phyloP scores from a whole-genome alignment of 2,888 invertebrate species.

The Pseudeuparius sepicola region DNA sequence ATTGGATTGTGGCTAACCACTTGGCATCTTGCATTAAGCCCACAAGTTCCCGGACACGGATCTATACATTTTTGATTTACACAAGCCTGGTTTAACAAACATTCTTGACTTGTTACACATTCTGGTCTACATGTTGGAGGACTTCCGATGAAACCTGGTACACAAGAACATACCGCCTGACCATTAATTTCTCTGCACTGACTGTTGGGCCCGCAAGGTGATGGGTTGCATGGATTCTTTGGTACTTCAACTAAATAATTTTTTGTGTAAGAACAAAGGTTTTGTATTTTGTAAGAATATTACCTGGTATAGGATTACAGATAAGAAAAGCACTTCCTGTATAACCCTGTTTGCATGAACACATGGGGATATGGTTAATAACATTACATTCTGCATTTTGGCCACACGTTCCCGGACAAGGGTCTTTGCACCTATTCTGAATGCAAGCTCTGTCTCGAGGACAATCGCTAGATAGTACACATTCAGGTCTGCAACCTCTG shows the following conservation, averaged over 20 bases:
- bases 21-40: slow-evolving; percentile 61
- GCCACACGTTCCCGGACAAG: slow-evolving; percentile 63
- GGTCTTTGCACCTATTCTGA: slow-evolving; percentile 54
- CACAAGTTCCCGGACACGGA: slow-evolving; percentile 78
- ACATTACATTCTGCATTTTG: slow-evolving; percentile 59
- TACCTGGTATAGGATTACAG: slow-evolving; percentile 38
- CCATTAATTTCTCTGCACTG: slow-evolving; percentile 64
- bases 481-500: slow-evolving; percentile 62
- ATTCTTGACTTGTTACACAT: slow-evolving; percentile 66
- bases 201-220: slow-evolving; percentile 72
- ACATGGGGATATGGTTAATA: slow-evolving; percentile 65
- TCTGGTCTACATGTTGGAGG: slow-evolving; percentile 73
- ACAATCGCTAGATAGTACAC: slow-evolving; percentile 56
- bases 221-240: slow-evolving; percentile 55
- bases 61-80: slow-evolving; percentile 70
- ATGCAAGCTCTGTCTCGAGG: slow-evolving; percentile 53
- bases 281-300: slow-evolving; percentile 2
- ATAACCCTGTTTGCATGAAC: slow-evolving; percentile 56
- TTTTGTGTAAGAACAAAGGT: background rate
- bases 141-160: slow-evolving; percentile 59
- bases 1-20: slow-evolving; percentile 74
- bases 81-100: slow-evolving; percentile 62
- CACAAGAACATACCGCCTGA: slow-evolving; percentile 63
- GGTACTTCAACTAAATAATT: slow-evolving; percentile 36
- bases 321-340: slow-evolving; percentile 59